Evolutionary conservation across 37 sponge, comb jelly and placozoan genomes (phyloP), one percentile per base, ranked within the genome.

Genomic region (Ianthella basta): DNA sequence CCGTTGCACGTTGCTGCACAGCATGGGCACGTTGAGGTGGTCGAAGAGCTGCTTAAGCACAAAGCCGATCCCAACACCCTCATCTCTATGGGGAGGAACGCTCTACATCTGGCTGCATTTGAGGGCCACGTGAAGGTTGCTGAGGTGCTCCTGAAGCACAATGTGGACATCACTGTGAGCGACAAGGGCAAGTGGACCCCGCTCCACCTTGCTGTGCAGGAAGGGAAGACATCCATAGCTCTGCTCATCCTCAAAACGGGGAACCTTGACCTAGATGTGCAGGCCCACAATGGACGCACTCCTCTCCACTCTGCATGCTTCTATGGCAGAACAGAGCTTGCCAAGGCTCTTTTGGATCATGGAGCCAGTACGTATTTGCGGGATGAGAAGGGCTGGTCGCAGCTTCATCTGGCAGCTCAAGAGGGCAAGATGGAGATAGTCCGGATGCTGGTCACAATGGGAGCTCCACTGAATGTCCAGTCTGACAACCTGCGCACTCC

Each of bases 361-460:
- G 84, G 84, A 0, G 86, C 94, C 13, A 73, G 85, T 38, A 82
- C 82, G 65, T 81, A 41, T 30, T 60, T 90, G 23, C 65, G 53
- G 44, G 94, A 93, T 55, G 94, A 90, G 84, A 93, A 93, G 32
- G 94, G 94, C 5, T 93, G 94, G 94, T 90, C 94, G 14, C 94
- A 89, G 5, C 94, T 93, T 29, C 94, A 93, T 65, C 77, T 88
- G 15, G 87, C 88, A 66, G 82, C 88, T 24, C 88, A 90, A 53
- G 91, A 88, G 34, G 91, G 91, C 34, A 91, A 94, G 59, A 12
- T 88, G 57, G 91, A 90, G 33, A 86, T 94, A 16, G 91, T 90
- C 15, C 39, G 79, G 20, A 69, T 36, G 41, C 81, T 95, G 25
- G 74, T 91, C 30, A 14, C 4, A 21, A 77, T 80, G 37, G 87